These are phyloP conservation scores for Mythimna albipuncta DNA, from an alignment of 2,888 invertebrate species.

Conservation along the genomic window DNA sequence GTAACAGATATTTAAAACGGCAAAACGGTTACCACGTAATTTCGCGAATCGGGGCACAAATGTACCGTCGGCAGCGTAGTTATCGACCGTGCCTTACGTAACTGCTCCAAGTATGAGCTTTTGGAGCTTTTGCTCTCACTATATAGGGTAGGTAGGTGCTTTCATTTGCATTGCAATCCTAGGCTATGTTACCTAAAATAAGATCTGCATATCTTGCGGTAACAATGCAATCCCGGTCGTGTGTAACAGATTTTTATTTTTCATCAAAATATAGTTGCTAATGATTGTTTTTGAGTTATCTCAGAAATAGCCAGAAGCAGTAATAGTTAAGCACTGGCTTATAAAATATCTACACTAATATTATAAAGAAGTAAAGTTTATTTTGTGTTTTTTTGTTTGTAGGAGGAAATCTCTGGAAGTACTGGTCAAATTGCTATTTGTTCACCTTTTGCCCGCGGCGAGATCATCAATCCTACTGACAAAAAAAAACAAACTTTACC, in stretches of 20 bases:
- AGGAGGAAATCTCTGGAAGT: too few relatives aligned
- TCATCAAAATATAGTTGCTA: too few relatives aligned
- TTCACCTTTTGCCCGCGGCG: too few relatives aligned
- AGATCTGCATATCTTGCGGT: conserved; percentile 31
- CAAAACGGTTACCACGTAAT: conserved; percentile 48
- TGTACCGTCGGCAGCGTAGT: conserved; percentile 46
- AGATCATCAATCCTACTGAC: too few relatives aligned
- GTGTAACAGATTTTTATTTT: not conserved
- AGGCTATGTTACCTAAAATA: conserved; percentile 31
- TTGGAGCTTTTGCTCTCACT: conserved; percentile 54
- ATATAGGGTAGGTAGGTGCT: conserved; percentile 24
- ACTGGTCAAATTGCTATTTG: too few relatives aligned
- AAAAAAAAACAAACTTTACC: too few relatives aligned
- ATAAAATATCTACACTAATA: too few relatives aligned
- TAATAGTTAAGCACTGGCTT: not conserved
- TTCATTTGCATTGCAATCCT: conserved; percentile 62
- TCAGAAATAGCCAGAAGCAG: not conserved
- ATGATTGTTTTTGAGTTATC: not conserved
- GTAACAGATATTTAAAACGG: conserved; percentile 53
- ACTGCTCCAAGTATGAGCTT: conserved; percentile 60
- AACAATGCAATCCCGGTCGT: conserved; percentile 1
- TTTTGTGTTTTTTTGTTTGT: too few relatives aligned
- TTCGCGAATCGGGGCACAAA: conserved; percentile 53
- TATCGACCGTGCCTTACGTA: conserved; percentile 68
- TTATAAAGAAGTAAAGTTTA: too few relatives aligned